These are phyloP conservation scores for Stomorhina lunata DNA, from an alignment of 2,888 invertebrate species.

Conservation along the genomic window DNA sequence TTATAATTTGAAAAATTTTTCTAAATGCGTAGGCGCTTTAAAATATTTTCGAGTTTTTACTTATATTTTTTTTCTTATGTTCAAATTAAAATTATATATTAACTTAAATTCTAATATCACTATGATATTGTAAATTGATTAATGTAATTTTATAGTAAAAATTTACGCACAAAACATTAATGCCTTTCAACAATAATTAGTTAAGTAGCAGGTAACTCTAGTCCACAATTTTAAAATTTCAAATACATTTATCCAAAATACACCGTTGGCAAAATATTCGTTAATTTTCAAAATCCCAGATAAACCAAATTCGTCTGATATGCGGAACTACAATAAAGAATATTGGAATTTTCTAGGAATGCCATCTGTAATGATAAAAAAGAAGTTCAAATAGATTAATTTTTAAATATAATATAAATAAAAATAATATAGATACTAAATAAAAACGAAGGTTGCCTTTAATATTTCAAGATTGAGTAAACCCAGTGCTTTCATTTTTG, in stretches of 20 bases:
- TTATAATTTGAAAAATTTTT: constrained; percentile 5
- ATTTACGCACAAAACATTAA: not conserved
- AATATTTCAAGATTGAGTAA: too few relatives aligned
- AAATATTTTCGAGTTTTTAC: too few relatives aligned
- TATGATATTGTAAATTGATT: constrained; percentile 65
- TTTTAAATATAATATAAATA: not conserved
- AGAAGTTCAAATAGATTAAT: constrained; percentile 25
- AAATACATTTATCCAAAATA: constrained; percentile 42
- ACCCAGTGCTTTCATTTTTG: too few relatives aligned
- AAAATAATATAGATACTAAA: not conserved
- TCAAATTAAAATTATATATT: not conserved
- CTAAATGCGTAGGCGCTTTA: constrained; percentile 12
- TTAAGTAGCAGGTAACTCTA: constrained; percentile 68
- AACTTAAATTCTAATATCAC: constrained; percentile 73
- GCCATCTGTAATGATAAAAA: constrained; percentile 70
- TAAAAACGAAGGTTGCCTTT: too few relatives aligned
- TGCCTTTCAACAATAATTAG: not conserved
- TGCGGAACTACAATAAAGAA: constrained; percentile 33
- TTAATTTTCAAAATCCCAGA: not conserved
- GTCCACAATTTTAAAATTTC: constrained; percentile 38
- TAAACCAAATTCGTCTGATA: not conserved
- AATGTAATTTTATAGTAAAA: constrained; percentile 7
- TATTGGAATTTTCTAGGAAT: constrained; percentile 65
- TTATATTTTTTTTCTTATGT: not conserved
- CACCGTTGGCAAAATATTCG: constrained; percentile 24